Base-by-base conservation (phyloP, 2,888 invertebrate species). In the Pseudeuparius sepicola region DNA sequence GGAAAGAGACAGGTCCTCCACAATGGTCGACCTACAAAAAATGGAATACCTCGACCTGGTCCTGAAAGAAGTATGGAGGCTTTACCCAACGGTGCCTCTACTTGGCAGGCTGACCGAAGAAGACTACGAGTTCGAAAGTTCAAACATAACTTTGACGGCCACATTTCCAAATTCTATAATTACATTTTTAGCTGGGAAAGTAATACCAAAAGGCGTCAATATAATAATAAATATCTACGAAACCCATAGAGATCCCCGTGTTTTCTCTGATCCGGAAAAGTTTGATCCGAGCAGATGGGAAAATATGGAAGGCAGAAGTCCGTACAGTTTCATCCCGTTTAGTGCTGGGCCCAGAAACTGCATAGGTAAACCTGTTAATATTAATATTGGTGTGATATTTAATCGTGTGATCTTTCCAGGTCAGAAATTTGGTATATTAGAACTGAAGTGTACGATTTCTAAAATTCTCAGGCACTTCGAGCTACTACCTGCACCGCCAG, bases 381-480 rank as follows among this genome's bases (percentile, higher is more conserved):
- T 27, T 13, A 24, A 16, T 16, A 11, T 25, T 12, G 4, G 16
- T 27, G 7, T 2, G 15, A 20, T 26, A 23, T 16, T 11, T 15
- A 28, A 18, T 14, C 3, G 2, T 57, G 64, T 27, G n/a, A 7
- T 7, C 20, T 36, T 41, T 43, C 34, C 37, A 51, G 66, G 66
- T 31, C 67, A 67, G 50, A 67, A 64, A 49, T 64, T 60, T 53
- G 68, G 60, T 25, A 60, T 70, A 54, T 51, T 71, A 49, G 71
- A 73, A 52, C 55, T 74, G 45, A 73, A 74, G 53, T 60, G 66
- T 0, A 56, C 62, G 0, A 37, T 73, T 2, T 67, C 71, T 1
- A 67, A 67, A 46, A 48, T 73, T 4, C 48, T 73, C 6, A 65
- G 68, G 33, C 56, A 61, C 24, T 73, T 68, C 44, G 54, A 63